These are phyloP conservation scores for Aricia agestis DNA, from an alignment of 1,140 invertebrate species.

Conservation along the genomic window DNA sequence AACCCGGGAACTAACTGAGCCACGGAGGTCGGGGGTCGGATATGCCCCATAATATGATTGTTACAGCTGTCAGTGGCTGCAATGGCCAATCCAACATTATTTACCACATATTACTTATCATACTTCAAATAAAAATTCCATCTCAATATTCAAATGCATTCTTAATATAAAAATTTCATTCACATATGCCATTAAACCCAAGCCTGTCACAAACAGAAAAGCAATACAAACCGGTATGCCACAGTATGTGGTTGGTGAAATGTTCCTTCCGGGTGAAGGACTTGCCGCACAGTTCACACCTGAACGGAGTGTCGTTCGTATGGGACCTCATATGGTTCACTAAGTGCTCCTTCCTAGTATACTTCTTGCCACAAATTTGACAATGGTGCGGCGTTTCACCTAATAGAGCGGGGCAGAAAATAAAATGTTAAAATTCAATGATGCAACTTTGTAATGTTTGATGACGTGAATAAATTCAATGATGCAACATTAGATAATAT, in stretches of 20 bases:
- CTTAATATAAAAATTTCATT: background rate
- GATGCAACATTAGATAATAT: background rate
- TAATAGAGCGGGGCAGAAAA: slow-evolving; percentile 66
- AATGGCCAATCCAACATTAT: too few species aligned
- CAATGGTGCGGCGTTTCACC: slow-evolving; percentile 86
- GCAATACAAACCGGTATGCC: slow-evolving; percentile 82
- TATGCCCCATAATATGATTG: too few species aligned
- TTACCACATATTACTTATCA: too few species aligned
- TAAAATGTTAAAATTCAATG: slow-evolving; percentile 73
- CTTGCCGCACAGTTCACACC: slow-evolving; percentile 90
- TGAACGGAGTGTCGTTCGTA: slow-evolving; percentile 88
- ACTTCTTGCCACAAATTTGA: slow-evolving; percentile 86
- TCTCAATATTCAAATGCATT: too few species aligned
- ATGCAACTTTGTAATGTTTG: slow-evolving; percentile 61
- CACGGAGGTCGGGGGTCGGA: too few species aligned
- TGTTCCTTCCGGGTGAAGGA: slow-evolving; percentile 91
- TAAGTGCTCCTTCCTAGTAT: slow-evolving; percentile 86
- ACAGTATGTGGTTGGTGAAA: slow-evolving; percentile 91
- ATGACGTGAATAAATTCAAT: background rate
- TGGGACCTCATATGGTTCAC: slow-evolving; percentile 87
- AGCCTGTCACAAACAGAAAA: slow-evolving; percentile 40
- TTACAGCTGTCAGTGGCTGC: too few species aligned
- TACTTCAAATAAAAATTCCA: too few species aligned
- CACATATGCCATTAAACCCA: slow-evolving; percentile 31
- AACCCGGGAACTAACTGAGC: too few species aligned